Evolutionary conservation across 2,888 invertebrate genomes (phyloP).

Genomic region (Tetanocera ferruginea): DNA sequence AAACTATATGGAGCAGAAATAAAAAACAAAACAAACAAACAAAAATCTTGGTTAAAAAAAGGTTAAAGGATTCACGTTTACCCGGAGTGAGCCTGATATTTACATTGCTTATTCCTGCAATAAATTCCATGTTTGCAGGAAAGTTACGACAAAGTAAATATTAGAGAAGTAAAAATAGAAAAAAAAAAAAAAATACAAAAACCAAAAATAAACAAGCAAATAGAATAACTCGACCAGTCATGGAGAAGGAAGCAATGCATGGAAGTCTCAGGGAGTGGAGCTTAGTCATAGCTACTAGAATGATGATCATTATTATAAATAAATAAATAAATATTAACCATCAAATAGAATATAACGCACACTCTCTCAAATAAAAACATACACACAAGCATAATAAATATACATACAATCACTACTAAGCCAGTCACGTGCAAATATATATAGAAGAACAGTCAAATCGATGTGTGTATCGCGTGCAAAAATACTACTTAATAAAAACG

Average conservation of each 20-base stretch:
- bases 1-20: background rate
- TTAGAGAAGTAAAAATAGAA: background rate
- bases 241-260: too few relatives aligned
- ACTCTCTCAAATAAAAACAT: background rate
- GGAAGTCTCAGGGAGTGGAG: background rate
- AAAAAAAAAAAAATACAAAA: background rate
- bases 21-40: background rate
- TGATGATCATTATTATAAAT: background rate
- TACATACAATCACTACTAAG: too few relatives aligned
- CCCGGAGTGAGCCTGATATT: background rate
- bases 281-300: background rate
- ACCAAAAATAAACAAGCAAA: background rate
- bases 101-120: background rate
- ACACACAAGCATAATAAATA: background rate
- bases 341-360: background rate
- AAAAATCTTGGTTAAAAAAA: background rate
- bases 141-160: background rate
- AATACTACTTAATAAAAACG: background rate
- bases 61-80: background rate
- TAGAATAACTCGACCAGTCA: background rate
- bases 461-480: slow-evolving; percentile 16
- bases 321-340: background rate
- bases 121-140: background rate
- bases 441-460: background rate
- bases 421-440: background rate